A percentile compares a stretch with the other conserved stretches of the same genome.
Conservation (phyloP, 2,113 vertebrate species). For the Physeter macrocephalus region DNA sequence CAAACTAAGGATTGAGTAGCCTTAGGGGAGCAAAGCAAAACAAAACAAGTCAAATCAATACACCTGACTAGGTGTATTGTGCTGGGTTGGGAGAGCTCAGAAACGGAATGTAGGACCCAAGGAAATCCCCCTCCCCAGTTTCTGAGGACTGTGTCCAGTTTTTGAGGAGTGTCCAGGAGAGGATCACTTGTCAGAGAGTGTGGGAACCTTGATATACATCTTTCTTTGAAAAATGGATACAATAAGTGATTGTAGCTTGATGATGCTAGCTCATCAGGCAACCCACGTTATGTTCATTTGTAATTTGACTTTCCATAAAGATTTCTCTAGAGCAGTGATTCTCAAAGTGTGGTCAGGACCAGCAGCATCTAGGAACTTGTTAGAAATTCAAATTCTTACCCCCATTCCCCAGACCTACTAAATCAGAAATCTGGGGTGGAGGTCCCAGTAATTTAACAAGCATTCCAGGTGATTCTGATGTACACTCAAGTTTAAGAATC, state of each 20-base stretch:
- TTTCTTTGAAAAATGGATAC: not conserved
- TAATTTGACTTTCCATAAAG: not conserved
- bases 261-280: not conserved
- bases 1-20: not conserved
- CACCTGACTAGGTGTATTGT: not conserved
- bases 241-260: not conserved
- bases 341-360: not conserved
- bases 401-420: too few species aligned
- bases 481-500: not conserved
- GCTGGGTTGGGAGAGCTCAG: not conserved
- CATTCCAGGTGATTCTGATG: not conserved
- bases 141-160: not conserved
- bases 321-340: not conserved
- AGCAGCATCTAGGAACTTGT: not conserved
- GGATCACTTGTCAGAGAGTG: not conserved
- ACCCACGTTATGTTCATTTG: not conserved
- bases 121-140: not conserved
- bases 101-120: not conserved
- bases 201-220: not conserved
- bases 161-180: not conserved
- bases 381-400: not conserved
- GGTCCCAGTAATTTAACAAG: not conserved
- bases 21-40: not conserved
- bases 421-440: not conserved
- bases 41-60: not conserved